Conservation (phyloP, 1,140 invertebrate species). For the Brachionus rotundiformis region DNA sequence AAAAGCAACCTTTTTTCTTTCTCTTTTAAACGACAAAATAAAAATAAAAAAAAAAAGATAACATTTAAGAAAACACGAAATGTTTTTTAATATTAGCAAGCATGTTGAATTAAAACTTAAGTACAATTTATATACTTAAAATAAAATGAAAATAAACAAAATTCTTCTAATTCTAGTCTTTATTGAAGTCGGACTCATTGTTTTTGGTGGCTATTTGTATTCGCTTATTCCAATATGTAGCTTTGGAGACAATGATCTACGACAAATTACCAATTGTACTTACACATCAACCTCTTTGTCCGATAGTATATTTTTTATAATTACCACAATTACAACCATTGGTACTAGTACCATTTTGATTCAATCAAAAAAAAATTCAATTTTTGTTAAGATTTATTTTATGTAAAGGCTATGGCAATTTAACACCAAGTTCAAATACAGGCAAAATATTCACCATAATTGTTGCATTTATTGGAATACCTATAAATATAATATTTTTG, state of each 20-base stretch:
- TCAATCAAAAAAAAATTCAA: neutral
- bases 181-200: neutral
- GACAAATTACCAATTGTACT: neutral
- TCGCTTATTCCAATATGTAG: conserved; percentile 3
- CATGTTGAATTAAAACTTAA: no score
- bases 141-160: conserved; percentile 41
- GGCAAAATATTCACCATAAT: conserved; percentile 64
- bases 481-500: conserved; percentile 95
- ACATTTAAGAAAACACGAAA: no score
- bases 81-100: no score
- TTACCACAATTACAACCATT: conserved; percentile 17
- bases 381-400: no score
- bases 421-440: conserved; percentile 58
- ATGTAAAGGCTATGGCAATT: conserved; percentile 60
- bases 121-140: no score
- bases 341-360: no score
- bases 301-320: conserved; percentile 28
- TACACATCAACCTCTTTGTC: neutral
- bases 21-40: neutral
- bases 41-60: neutral
- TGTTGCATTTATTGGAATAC: conserved; percentile 63
- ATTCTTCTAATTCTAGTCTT: neutral
- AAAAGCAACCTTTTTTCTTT: neutral
- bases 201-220: conserved; percentile 12
- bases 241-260: neutral